Percentiles rank a stretch among this genome's conserved stretches.
Conservation (phyloP, 2,888 invertebrate species). For the Nomada hirtipes region DNA sequence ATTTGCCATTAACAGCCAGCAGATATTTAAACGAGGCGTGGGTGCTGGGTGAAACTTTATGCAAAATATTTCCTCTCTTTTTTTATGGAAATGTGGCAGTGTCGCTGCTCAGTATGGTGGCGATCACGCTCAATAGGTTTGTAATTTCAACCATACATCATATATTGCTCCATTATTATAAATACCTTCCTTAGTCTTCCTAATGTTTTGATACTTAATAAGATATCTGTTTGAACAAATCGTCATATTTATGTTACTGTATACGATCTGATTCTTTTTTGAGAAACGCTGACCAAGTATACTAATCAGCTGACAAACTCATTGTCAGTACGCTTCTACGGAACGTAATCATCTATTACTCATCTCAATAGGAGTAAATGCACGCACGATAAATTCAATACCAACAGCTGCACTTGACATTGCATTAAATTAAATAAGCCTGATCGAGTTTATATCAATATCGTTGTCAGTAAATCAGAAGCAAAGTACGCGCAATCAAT, state of each 20-base stretch:
- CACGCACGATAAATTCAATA: constrained; percentile 23
- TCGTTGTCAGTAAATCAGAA: not conserved
- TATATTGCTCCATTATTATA: not conserved
- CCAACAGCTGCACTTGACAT: constrained; percentile 34
- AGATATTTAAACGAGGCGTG: constrained; percentile 93
- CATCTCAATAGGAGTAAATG: constrained; percentile 39
- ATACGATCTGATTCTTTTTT: constrained; percentile 17
- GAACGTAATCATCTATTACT: constrained; percentile 31
- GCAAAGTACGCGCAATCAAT: too few relatives aligned
- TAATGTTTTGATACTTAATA: not conserved
- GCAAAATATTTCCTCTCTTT: constrained; percentile 94
- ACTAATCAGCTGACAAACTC: constrained; percentile 25
- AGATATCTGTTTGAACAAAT: not conserved
- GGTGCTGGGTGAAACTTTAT: constrained; percentile 91
- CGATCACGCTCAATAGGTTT: constrained; percentile 94
- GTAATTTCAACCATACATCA: not conserved
- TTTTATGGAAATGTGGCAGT: constrained; percentile 96
- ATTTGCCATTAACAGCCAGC: constrained; percentile 93
- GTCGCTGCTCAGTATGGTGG: constrained; percentile 94
- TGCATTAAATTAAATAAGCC: not conserved
- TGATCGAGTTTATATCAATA: not conserved
- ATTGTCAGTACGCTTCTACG: constrained; percentile 13
- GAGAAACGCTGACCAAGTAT: constrained; percentile 22
- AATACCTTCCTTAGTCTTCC: not conserved
- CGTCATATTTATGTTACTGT: not conserved